A percentile compares a stretch with the other conserved stretches of the same genome.
Evolutionary conservation across 2,888 invertebrate genomes (phyloP).

Genomic region (Rotaria socialis): DNA sequence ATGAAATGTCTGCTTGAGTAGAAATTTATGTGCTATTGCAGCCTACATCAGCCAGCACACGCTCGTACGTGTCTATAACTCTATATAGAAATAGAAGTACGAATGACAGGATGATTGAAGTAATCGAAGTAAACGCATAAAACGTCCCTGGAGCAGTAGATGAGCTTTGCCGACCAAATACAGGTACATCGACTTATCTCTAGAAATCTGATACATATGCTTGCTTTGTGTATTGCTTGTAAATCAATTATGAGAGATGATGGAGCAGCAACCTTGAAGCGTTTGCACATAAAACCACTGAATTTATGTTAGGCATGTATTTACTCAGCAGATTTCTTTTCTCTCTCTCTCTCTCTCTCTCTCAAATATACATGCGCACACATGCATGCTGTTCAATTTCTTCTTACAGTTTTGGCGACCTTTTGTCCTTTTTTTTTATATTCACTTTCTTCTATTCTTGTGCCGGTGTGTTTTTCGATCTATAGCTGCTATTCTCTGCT

Average conservation of each 20-base stretch:
- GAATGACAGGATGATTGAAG: not conserved
- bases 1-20: not conserved
- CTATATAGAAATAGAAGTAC: not conserved
- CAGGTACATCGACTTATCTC: not conserved
- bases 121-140: not conserved
- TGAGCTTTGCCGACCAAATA: not conserved
- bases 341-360: not conserved
- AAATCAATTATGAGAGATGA: not conserved
- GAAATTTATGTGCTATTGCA: not conserved
- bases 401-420: not conserved
- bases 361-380: not conserved
- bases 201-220: not conserved
- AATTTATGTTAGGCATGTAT: not conserved
- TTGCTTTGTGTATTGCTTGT: not conserved
- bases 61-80: not conserved
- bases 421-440: constrained; percentile 12
- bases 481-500: not conserved
- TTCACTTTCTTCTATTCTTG: constrained; percentile 5
- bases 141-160: not conserved
- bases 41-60: not conserved
- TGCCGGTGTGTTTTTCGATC: constrained; percentile 20
- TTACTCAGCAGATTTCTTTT: not conserved
- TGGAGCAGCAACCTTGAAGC: not conserved
- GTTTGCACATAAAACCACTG: not conserved
- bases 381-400: not conserved